Evolutionary conservation across 2,888 invertebrate genomes (phyloP), one percentile per base, ranked within the genome.

Genomic region (Scaeva pyrastri): DNA sequence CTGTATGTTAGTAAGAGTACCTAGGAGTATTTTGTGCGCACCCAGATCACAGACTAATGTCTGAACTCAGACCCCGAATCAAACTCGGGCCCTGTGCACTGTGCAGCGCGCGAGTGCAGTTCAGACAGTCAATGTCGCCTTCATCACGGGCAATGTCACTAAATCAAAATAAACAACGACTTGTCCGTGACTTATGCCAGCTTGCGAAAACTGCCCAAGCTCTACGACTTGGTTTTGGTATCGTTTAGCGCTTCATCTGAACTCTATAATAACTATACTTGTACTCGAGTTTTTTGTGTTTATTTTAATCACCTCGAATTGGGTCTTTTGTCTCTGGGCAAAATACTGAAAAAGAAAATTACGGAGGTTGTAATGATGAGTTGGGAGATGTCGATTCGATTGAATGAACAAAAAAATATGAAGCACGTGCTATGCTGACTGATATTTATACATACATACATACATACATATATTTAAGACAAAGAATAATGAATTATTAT

Each of bases 111-210:
- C 77, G 70, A 79, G 66, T 78, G 26, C 45, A 64, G 48, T 66
- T 66, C 48, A 66, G 48, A 43, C 81, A 74, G 41, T 75, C 91
- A 91, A 91, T 91, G 91, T 91, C 92, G 92, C 90, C 90, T 90
- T 90, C 90, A 90, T 88, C 89, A 88, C 90, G 89, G 89, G 89
- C 90, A 90, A 90, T 90, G 90, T 90, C 90, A 90, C 88, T 87
- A 88, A 88, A 89, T 89, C 88, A 89, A 88, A 89, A 89, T 79
- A 88, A 88, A 88, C 85, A 88, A 86, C 81, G 85, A 70, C 75
- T 82, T 85, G 91, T 90, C 91, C 92, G 90, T 91, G 92, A 91
- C 91, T 92, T 92, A 88, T 92, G 91, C 90, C 81, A 89, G 89
- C 89, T 89, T 90, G 89, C 91, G 91, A 91, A 89, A 90, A 91